phyloP scores from a whole-genome alignment of 2,888 invertebrate genomes.

The Agrotis clavis region DNA sequence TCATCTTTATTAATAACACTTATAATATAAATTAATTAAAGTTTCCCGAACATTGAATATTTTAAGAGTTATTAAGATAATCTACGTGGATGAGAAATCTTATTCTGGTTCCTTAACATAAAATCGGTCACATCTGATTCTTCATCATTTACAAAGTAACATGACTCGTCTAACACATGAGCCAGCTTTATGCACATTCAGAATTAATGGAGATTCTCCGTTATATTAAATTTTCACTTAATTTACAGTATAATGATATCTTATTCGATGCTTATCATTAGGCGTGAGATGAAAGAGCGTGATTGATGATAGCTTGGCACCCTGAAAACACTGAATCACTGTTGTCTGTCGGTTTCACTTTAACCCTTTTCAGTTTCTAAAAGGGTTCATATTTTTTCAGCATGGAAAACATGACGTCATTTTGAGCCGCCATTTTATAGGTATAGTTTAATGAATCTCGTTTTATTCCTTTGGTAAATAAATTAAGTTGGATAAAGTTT shows the following conservation, averaged over 20 bases:
- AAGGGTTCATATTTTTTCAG: conserved; percentile 69
- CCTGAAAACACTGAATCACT: conserved; percentile 78
- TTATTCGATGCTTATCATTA: conserved; percentile 74
- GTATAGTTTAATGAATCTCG: conserved; percentile 48
- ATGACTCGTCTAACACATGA: conserved; percentile 27
- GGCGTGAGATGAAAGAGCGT: conserved; percentile 68
- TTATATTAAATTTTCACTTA: conserved; percentile 64
- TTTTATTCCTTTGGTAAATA: conserved; percentile 47
- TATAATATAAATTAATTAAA: background rate
- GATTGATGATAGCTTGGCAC: conserved; percentile 75
- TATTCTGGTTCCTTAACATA: background rate
- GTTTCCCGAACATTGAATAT: background rate
- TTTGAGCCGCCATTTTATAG: conserved; percentile 46
- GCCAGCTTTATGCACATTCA: conserved; percentile 29
- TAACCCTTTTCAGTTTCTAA: conserved; percentile 71
- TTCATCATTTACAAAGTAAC: conserved; percentile 6
- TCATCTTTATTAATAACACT: background rate
- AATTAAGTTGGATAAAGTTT: conserved; percentile 42
- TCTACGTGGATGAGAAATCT: background rate
- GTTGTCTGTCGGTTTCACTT: conserved; percentile 76
- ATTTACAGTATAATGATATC: conserved; percentile 67
- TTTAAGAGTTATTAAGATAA: background rate
- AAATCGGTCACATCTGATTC: background rate
- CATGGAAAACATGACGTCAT: conserved; percentile 60
- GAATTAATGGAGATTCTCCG: conserved; percentile 54